These are phyloP conservation scores for Triplophysa yarkandensis DNA, from an alignment of 2,797 vertebrate species.

Conservation along the genomic window DNA sequence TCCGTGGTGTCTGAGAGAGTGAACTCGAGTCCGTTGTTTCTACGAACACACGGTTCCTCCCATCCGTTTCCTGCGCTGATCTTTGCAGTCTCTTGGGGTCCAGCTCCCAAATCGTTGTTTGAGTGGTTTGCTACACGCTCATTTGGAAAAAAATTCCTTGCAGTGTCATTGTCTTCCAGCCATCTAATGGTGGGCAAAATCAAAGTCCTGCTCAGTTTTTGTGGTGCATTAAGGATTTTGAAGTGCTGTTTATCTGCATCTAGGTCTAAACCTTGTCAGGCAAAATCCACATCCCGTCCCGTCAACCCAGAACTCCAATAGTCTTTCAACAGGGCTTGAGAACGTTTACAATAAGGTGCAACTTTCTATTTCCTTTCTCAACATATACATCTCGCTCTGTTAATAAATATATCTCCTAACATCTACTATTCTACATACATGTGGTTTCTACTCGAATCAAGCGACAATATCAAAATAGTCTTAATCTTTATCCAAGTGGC, in stretches of 20 bases:
- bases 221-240: constrained; percentile 38
- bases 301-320: constrained; percentile 53
- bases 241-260: constrained; percentile 59
- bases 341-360: constrained; percentile 51
- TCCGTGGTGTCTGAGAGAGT: not conserved
- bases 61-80: constrained; percentile 12
- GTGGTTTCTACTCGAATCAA: constrained; percentile 45
- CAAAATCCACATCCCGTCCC: constrained; percentile 40
- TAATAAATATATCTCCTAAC: constrained; percentile 57
- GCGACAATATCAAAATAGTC: constrained; percentile 64
- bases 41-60: constrained; percentile 5
- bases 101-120: not conserved
- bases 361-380: constrained; percentile 39
- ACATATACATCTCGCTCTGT: constrained; percentile 44
- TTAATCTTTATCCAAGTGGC: constrained; percentile 67
- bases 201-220: constrained; percentile 44
- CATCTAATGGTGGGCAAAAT: constrained; percentile 2
- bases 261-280: constrained; percentile 19
- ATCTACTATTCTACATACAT: constrained; percentile 44
- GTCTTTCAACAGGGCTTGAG: constrained; percentile 62
- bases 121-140: constrained; percentile 1
- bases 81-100: constrained; percentile 1
- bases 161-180: constrained; percentile 22
- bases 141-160: not conserved
- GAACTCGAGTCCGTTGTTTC: constrained; percentile 9